Evolutionary conservation across 1,140 invertebrate species (phyloP).

Genomic region (Ptiloglossa arizonensis): DNA sequence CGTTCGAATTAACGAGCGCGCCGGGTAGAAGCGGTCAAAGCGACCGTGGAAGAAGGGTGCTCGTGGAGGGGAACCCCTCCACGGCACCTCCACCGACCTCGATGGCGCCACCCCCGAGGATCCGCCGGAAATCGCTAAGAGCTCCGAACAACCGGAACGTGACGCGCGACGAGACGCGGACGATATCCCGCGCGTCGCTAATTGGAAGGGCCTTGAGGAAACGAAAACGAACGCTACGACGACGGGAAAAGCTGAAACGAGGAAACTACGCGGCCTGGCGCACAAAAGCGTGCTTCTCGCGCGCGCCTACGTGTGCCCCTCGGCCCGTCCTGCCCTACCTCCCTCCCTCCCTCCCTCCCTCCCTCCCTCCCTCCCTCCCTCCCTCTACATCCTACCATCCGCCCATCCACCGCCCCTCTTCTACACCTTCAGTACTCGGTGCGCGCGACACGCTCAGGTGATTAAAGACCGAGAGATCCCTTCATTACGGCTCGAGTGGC

Average conservation of each 20-base stretch:
- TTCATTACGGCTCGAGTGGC: slow-evolving; percentile 53
- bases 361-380: too few relatives aligned
- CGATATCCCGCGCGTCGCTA: slow-evolving; percentile 17
- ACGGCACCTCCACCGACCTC: too few relatives aligned
- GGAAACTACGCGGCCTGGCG: slow-evolving; percentile 3
- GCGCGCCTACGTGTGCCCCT: background rate
- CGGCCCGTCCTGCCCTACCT: background rate
- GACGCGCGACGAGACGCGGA: background rate
- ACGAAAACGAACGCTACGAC: background rate
- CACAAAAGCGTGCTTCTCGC: background rate
- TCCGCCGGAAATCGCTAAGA: slow-evolving; percentile 18
- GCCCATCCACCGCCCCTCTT: too few relatives aligned
- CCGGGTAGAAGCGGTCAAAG: slow-evolving; percentile 13
- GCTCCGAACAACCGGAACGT: background rate
- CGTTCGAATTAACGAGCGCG: slow-evolving; percentile 41
- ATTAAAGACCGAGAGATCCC: slow-evolving; percentile 43
- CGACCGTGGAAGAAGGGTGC: slow-evolving; percentile 26
- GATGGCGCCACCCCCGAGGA: background rate
- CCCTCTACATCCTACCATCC: too few relatives aligned
- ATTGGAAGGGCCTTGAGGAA: slow-evolving; percentile 10
- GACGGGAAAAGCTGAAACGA: background rate
- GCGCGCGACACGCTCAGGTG: slow-evolving; percentile 29
- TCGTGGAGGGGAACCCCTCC: too few relatives aligned
- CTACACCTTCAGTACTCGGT: too few relatives aligned
- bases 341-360: too few relatives aligned